Evolutionary conservation across 2,113 vertebrate genomes (phyloP).

Genomic region (Sardina pilchardus): DNA sequence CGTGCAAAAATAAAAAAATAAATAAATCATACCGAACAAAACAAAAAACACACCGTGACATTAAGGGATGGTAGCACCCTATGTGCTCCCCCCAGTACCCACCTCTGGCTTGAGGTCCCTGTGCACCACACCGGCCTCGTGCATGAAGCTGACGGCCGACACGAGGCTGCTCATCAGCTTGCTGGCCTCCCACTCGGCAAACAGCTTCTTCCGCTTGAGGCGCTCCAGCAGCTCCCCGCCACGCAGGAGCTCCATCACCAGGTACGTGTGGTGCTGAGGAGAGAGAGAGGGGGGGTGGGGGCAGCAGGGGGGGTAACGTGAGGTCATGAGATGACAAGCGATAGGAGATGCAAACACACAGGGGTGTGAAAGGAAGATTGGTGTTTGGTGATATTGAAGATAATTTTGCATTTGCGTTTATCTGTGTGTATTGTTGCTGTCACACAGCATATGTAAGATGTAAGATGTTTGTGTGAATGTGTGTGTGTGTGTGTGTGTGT

Average conservation of each 20-base stretch:
- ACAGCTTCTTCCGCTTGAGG: conserved; percentile 85
- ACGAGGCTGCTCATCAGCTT: conserved; percentile 85
- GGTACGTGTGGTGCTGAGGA: conserved; percentile 82
- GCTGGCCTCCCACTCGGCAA: conserved; percentile 88
- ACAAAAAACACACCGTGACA: too few species aligned
- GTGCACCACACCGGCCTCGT: conserved; percentile 88
- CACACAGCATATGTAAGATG: too few species aligned
- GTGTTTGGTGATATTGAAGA: too few species aligned
- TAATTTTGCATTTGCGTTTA: too few species aligned
- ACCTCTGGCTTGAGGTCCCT: conserved; percentile 93
- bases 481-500: background rate
- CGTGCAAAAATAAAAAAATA: too few species aligned
- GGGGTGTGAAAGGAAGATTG: background rate
- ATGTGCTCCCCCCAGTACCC: background rate
- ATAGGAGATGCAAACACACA: conserved; percentile 55
- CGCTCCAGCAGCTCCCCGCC: conserved; percentile 87
- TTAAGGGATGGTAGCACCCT: too few species aligned
- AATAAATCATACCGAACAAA: too few species aligned
- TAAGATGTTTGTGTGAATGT: too few species aligned
- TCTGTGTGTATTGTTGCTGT: too few species aligned
- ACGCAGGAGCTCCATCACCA: conserved; percentile 86
- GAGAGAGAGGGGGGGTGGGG: background rate
- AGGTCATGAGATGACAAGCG: conserved; percentile 82
- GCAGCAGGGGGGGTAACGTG: background rate
- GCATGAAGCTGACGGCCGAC: conserved; percentile 89